phyloP scores from a whole-genome alignment of 2,888 invertebrate species.

The Phalera bucephala region DNA sequence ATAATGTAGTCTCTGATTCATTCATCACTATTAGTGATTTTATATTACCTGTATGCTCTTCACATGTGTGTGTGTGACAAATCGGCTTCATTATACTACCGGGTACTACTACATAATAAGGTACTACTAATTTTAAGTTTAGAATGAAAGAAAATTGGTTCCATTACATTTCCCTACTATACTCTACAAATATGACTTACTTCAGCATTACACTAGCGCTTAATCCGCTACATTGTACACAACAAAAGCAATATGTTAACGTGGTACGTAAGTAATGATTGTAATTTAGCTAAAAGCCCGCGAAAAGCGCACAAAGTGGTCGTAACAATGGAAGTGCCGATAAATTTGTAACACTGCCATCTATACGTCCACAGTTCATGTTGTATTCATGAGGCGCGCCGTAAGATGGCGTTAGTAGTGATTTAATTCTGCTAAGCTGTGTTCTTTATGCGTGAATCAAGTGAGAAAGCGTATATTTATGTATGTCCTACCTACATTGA shows the following conservation, averaged over 20 bases:
- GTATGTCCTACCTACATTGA: too few species aligned
- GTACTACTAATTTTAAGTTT: too few species aligned
- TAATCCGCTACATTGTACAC: constrained; percentile 17
- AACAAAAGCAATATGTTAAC: constrained; percentile 48
- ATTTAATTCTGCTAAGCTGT: constrained; percentile 54
- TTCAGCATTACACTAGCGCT: constrained; percentile 22
- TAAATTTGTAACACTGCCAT: constrained; percentile 67
- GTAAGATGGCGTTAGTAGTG: constrained; percentile 73
- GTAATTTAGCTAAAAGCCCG: constrained; percentile 72
- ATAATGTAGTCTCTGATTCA: too few species aligned
- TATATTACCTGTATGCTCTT: too few species aligned
- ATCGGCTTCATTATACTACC: too few species aligned
- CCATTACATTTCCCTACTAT: too few species aligned
- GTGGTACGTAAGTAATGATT: constrained; percentile 56
- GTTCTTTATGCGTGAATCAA: background rate
- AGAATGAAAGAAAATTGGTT: too few species aligned
- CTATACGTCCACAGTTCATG: constrained; percentile 57
- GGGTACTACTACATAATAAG: too few species aligned
- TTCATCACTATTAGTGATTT: too few species aligned
- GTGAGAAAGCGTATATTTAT: too few species aligned
- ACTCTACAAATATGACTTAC: too few species aligned
- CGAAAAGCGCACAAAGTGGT: constrained; percentile 60
- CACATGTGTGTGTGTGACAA: too few species aligned
- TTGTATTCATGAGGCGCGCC: constrained; percentile 63
- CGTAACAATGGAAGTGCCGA: constrained; percentile 61